These are phyloP conservation scores for Crotalus helleri DNA, from an alignment of 2,113 vertebrate species.

Conservation along the genomic window DNA sequence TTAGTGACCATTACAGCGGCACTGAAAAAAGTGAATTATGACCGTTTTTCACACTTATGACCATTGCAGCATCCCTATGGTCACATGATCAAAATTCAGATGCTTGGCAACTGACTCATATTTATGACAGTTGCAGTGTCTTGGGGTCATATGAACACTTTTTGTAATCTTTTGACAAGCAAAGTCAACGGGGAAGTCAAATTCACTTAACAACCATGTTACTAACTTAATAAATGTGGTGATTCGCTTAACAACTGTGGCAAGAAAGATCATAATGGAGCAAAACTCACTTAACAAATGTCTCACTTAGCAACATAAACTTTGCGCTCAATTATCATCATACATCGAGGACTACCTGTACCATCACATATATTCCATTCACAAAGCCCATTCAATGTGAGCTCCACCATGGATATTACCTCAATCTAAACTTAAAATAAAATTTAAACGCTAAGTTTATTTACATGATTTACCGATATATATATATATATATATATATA, in stretches of 20 bases:
- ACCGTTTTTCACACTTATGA: not conserved
- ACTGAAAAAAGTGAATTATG: not conserved
- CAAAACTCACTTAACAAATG: too few species aligned
- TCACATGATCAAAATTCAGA: not conserved
- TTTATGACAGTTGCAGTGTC: not conserved
- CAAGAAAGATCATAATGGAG: not conserved
- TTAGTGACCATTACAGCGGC: not conserved
- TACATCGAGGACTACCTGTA: not conserved
- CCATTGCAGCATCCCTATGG: not conserved
- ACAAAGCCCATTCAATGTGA: not conserved
- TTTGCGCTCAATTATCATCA: not conserved
- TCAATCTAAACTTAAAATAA: not conserved
- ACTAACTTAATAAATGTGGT: not conserved
- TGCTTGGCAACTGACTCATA: not conserved
- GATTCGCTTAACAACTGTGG: not conserved
- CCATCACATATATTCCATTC: not conserved
- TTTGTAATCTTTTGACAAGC: not conserved
- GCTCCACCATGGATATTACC: not conserved
- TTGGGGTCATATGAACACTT: not conserved
- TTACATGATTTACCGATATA: not conserved
- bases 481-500: not conserved
- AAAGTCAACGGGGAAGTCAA: not conserved
- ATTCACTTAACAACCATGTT: not conserved
- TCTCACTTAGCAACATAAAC: too few species aligned
- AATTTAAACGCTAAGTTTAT: not conserved